A percentile compares a stretch with the other conserved stretches of the same genome.
Conservation (phyloP, 2,113 vertebrate species). For the Pterocles burchelli region DNA sequence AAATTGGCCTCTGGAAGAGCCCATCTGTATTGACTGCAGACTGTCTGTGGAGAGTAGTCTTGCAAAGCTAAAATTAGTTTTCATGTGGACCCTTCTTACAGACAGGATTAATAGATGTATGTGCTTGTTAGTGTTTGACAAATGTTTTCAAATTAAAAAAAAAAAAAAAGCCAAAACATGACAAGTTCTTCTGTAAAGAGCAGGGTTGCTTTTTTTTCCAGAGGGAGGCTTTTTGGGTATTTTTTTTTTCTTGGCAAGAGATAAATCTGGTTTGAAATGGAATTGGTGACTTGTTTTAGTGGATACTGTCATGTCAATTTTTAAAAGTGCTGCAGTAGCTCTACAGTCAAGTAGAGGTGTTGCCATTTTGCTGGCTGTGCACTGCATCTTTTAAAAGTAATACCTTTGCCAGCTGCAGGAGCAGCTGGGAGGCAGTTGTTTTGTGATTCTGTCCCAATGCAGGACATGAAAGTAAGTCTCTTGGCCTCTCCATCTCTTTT, state of each 20-base stretch:
- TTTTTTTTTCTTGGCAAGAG: not conserved
- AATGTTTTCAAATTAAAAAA: not conserved
- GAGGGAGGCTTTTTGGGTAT: not conserved
- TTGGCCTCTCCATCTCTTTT: not conserved
- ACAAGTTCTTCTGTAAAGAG: not conserved
- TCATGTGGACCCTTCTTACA: not conserved
- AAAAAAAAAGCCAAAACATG: not conserved
- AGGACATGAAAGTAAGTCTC: not conserved
- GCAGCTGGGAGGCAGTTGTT: not conserved
- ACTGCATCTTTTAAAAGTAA: not conserved
- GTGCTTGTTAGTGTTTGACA: not conserved
- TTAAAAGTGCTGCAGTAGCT: not conserved
- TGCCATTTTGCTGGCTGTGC: slow-evolving; percentile 11
- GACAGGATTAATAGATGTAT: not conserved
- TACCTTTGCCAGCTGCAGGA: not conserved
- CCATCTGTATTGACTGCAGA: not conserved
- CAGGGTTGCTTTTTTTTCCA: not conserved
- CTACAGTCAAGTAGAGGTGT: not conserved
- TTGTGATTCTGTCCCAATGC: not conserved
- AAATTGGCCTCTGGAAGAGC: not conserved
- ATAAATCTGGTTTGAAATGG: not conserved
- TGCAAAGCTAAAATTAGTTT: not conserved
- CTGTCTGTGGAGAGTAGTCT: not conserved
- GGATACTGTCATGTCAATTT: not conserved
- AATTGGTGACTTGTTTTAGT: not conserved